These are phyloP conservation scores for Fragum sueziense DNA, from an alignment of 2,888 invertebrate genomes.

Conservation along the genomic window DNA sequence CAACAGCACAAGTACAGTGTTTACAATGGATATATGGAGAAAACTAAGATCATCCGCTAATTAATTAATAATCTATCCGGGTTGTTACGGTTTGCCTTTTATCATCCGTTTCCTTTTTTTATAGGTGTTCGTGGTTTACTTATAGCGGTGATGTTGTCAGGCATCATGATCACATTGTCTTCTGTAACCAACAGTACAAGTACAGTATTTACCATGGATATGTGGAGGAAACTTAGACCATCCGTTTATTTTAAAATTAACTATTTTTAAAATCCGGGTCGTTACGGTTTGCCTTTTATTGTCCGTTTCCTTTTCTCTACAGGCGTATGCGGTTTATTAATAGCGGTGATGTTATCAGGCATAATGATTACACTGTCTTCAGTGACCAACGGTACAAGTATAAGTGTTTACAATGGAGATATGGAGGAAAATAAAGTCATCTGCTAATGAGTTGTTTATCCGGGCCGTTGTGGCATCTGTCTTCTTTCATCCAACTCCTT, in stretches of 20 bases:
- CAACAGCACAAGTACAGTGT: slow-evolving; percentile 11
- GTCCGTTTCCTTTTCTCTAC: neutral
- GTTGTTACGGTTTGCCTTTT: too few species aligned
- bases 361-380: slow-evolving; percentile 11
- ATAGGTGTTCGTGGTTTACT: neutral
- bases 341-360: slow-evolving; percentile 3
- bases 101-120: too few species aligned
- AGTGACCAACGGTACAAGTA: slow-evolving; percentile 14
- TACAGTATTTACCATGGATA: slow-evolving; percentile 4
- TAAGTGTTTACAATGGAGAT: slow-evolving; percentile 13
- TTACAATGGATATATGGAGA: slow-evolving; percentile 17
- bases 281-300: too few species aligned
- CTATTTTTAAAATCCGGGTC: too few species aligned
- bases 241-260: neutral
- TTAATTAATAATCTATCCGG: too few species aligned
- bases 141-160: slow-evolving; percentile 1
- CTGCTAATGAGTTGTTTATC: too few species aligned
- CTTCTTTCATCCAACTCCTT: too few species aligned
- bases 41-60: neutral
- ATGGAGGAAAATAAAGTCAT: slow-evolving; percentile 11
- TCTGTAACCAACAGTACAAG: slow-evolving; percentile 20
- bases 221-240: slow-evolving; percentile 9
- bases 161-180: slow-evolving; percentile 1
- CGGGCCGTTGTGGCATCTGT: too few species aligned
- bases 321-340: neutral